Base-by-base conservation (phyloP, 2,888 invertebrate genomes). In the Caenorhabditis zanzibari region DNA sequence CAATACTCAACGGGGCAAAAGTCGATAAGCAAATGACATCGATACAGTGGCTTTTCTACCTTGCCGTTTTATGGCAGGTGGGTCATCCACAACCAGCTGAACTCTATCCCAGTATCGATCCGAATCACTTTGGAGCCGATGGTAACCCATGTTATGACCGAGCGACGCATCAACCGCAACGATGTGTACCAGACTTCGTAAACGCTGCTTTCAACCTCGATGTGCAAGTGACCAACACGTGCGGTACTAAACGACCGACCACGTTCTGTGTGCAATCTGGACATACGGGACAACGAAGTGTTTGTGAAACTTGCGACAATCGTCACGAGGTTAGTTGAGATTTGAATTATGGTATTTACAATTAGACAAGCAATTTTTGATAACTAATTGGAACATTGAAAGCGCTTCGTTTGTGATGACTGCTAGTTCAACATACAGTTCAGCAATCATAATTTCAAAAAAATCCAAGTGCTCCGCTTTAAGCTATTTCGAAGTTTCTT, bases 161-260 rank as follows among this genome's bases (percentile, higher is more conserved):
- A 22, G 73, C 84, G 24, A 82, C 85, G 10, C 52, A 84, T 38
- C 47, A 66, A 56, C 90, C 92, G 32, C 92, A 92, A 79, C 74
- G 91, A 76, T 98, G 98, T 93, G 95, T 96, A 91, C 98, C 98
- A 0, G 96, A 96, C 90, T 98, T 98, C 93, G 96, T 96, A 92
- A 98, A 98, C 93, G 97, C 97, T 5, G 98, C 98, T 10, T 98
- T 96, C 93, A 95, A 95, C 92, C 94, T 96, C 72, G 94, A 95
- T 85, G 96, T 98, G 93, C 96, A 97, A 88, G 96, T 96, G 12
- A 97, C 97, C 19, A 98, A 98, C 93, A 98, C 98, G 1, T 99
- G 98, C 92, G 98, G 98, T 0, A 95, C 96, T 91, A 94, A 95
- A 59, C 95, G 95, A 0, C 93, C 94, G 0, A 95, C 89, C 24